Conservation (phyloP, 2,113 vertebrate species). For the Grammomys dolichurus region DNA sequence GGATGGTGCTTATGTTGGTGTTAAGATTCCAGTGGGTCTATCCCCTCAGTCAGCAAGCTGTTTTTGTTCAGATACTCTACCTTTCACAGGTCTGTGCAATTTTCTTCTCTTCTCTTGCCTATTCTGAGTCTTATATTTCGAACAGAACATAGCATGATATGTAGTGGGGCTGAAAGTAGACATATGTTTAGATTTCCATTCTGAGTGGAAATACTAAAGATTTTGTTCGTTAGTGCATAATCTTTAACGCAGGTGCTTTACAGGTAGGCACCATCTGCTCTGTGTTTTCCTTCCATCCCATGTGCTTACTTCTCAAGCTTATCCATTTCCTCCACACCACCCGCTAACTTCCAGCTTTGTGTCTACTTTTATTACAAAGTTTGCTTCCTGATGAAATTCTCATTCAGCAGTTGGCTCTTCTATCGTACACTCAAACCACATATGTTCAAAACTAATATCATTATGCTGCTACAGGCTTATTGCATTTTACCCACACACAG, state of each 20-base stretch:
- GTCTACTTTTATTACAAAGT: constrained; percentile 7
- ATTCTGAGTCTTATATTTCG: neutral
- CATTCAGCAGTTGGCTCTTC: neutral
- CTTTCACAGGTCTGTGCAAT: neutral
- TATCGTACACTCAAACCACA: neutral
- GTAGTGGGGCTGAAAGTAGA: neutral
- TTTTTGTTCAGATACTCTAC: neutral
- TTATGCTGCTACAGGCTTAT: neutral
- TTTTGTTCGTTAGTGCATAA: neutral
- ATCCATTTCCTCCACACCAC: neutral
- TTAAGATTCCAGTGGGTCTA: neutral
- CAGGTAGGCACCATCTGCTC: neutral
- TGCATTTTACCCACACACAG: neutral
- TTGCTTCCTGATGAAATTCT: neutral
- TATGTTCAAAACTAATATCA: neutral
- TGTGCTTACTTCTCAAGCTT: neutral
- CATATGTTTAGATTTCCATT: neutral
- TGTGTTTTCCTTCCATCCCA: neutral
- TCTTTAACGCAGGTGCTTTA: neutral
- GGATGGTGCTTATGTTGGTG: neutral
- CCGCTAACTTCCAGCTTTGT: neutral
- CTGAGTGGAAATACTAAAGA: neutral
- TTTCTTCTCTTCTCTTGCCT: neutral
- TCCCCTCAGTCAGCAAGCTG: neutral
- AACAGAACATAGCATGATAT: neutral